Evolutionary conservation across 2,113 vertebrate genomes (phyloP).

Genomic region (Coptodon rendalli): DNA sequence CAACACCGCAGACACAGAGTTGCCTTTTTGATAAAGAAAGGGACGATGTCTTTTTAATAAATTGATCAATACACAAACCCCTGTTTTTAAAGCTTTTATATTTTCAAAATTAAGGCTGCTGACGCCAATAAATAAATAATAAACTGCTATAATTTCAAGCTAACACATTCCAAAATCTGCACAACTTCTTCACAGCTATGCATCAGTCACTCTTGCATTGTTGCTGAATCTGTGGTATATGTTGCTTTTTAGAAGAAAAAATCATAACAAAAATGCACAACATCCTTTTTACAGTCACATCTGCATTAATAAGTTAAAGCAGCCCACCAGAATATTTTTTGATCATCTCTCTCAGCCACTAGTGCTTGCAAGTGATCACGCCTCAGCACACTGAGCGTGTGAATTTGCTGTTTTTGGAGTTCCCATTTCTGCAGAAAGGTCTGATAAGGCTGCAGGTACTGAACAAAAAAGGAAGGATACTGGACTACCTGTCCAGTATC

Average conservation of each 20-base stretch:
- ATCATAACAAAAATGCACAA: background rate
- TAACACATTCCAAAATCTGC: background rate
- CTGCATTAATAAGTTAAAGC: background rate
- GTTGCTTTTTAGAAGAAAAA: background rate
- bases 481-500: background rate
- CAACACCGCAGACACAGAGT: background rate
- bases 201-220: background rate
- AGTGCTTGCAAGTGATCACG: background rate
- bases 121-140: background rate
- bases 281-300: background rate
- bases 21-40: background rate
- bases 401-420: background rate
- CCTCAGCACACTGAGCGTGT: background rate
- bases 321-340: background rate
- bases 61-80: background rate
- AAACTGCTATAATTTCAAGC: background rate
- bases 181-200: background rate
- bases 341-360: background rate
- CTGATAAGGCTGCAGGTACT: background rate
- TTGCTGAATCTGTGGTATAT: background rate
- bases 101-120: background rate
- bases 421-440: background rate
- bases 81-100: background rate
- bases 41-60: background rate
- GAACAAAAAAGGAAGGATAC: background rate